These are phyloP conservation scores for Solenopsis invicta DNA, from an alignment of 1,140 invertebrate species.

Conservation along the genomic window DNA sequence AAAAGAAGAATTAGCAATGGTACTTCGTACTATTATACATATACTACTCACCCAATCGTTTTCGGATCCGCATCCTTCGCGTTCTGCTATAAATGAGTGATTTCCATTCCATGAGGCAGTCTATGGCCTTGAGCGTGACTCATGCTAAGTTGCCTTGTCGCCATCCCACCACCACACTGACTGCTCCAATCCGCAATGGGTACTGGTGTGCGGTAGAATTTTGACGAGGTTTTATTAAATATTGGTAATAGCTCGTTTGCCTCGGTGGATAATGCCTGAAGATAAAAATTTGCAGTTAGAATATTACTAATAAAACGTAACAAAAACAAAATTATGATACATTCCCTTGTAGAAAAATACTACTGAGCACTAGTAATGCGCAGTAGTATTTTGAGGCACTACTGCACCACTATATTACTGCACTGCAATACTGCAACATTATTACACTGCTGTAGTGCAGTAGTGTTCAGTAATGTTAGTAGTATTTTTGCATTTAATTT, in stretches of 20 bases:
- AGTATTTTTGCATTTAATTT: too few relatives aligned
- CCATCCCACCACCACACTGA: conserved; percentile 85
- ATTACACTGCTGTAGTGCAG: too few relatives aligned
- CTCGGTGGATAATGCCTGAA: conserved; percentile 96
- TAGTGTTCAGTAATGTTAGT: too few relatives aligned
- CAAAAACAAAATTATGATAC: neutral
- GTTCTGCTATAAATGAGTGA: conserved; percentile 80
- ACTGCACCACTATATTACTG: too few relatives aligned
- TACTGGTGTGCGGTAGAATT: conserved; percentile 94
- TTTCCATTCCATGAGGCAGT: conserved; percentile 80
- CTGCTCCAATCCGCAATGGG: conserved; percentile 96
- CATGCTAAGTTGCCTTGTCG: conserved; percentile 82
- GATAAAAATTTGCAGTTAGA: conserved; percentile 61
- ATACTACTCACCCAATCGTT: conserved; percentile 36
- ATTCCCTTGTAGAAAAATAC: too few relatives aligned
- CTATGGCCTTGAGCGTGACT: conserved; percentile 80
- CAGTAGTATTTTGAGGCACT: too few relatives aligned
- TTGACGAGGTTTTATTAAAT: conserved; percentile 97
- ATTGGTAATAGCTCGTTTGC: conserved; percentile 98
- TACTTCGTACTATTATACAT: neutral
- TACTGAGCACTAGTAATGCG: too few relatives aligned
- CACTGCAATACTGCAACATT: too few relatives aligned
- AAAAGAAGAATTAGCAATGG: neutral
- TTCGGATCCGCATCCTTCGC: conserved; percentile 33
- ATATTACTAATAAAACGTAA: neutral